Conservation (phyloP, 1,140 invertebrate genomes). For the Drosophila prosaltans region DNA sequence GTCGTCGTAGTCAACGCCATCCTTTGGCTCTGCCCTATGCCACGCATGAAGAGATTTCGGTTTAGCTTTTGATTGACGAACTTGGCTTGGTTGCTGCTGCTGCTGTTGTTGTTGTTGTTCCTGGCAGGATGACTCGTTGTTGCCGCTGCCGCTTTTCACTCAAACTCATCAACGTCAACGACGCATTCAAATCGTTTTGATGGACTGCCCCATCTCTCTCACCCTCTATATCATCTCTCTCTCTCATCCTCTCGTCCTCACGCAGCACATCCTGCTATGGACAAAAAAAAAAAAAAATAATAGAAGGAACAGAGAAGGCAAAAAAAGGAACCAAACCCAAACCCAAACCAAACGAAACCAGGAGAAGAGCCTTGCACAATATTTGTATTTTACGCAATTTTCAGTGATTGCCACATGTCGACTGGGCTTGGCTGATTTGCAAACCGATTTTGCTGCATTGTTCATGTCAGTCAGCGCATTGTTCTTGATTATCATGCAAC, state of each 20-base stretch:
- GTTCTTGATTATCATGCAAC: slow-evolving; percentile 61
- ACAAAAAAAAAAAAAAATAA: slow-evolving; percentile 48
- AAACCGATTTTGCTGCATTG: slow-evolving; percentile 74
- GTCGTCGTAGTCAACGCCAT: slow-evolving; percentile 50
- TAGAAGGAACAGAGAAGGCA: slow-evolving; percentile 7
- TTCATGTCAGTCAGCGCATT: slow-evolving; percentile 74
- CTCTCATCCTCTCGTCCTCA: slow-evolving; percentile 30
- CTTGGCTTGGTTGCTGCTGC: slow-evolving; percentile 56
- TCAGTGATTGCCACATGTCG: slow-evolving; percentile 64
- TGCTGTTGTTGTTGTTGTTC: slow-evolving; percentile 40
- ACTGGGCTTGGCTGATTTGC: slow-evolving; percentile 61
- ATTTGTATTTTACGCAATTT: slow-evolving; percentile 82
- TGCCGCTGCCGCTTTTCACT: slow-evolving; percentile 70
- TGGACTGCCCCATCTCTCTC: slow-evolving; percentile 55
- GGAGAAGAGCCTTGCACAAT: slow-evolving; percentile 64
- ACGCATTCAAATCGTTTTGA: slow-evolving; percentile 83
- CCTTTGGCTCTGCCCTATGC: slow-evolving; percentile 63
- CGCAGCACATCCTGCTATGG: slow-evolving; percentile 60
- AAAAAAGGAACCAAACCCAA: neutral
- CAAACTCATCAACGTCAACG: slow-evolving; percentile 82
- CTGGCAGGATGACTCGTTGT: slow-evolving; percentile 30
- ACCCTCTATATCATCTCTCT: neutral
- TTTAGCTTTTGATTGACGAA: slow-evolving; percentile 82
- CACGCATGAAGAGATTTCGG: slow-evolving; percentile 79
- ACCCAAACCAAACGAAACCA: slow-evolving; percentile 29